Conservation (phyloP, 2,797 vertebrate genomes). For the Margarornis squamiger region DNA sequence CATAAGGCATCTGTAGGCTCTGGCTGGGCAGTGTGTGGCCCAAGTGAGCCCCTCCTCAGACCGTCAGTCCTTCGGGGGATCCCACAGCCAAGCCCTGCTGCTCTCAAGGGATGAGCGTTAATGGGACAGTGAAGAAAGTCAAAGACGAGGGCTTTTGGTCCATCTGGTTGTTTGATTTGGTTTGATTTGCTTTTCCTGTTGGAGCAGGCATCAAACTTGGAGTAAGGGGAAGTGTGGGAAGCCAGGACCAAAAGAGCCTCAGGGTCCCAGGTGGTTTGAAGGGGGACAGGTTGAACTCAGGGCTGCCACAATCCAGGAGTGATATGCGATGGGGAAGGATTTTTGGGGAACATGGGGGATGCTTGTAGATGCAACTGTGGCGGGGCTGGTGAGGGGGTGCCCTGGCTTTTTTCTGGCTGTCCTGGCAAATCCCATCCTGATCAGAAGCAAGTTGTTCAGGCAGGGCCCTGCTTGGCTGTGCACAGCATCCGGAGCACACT, state of each 20-base stretch:
- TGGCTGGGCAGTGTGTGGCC: background rate
- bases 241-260: background rate
- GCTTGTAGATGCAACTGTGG: background rate
- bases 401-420: background rate
- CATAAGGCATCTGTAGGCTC: background rate
- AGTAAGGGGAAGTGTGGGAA: background rate
- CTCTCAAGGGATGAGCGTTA: background rate
- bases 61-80: background rate
- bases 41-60: background rate
- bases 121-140: background rate
- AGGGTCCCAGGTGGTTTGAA: background rate
- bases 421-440: background rate
- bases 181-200: background rate
- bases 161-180: background rate
- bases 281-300: background rate
- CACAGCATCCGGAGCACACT: background rate
- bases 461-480: background rate
- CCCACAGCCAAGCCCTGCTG: background rate
- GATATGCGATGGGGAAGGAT: fast-evolving
- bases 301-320: background rate
- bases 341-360: background rate
- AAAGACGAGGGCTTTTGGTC: background rate
- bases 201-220: background rate
- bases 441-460: background rate
- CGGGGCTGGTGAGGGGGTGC: background rate